A percentile compares a stretch with the other conserved stretches of the same genome.
These are phyloP conservation scores for Epizoanthus rinbou DNA, from an alignment of 92 coral and sea anemone genomes.

Conservation along the genomic window DNA sequence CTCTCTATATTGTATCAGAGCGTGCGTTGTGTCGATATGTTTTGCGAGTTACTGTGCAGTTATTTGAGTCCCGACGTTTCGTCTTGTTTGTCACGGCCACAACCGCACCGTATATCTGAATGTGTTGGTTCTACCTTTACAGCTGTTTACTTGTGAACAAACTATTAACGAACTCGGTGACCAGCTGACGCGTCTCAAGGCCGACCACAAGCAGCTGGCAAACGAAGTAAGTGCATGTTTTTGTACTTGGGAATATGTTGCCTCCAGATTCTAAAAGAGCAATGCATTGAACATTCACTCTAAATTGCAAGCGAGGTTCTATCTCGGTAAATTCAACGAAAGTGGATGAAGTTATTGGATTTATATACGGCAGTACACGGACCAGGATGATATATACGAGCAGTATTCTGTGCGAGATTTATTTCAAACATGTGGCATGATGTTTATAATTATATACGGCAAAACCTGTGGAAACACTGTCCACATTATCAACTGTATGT, in stretches of 20 bases:
- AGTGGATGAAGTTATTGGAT: too few relatives aligned
- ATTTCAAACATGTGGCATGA: too few relatives aligned
- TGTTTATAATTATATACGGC: too few relatives aligned
- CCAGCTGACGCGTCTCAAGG: constrained; percentile 68
- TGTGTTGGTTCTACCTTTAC: background rate
- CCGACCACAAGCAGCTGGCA: constrained; percentile 67
- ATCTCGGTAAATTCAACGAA: too few relatives aligned
- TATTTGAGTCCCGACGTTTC: background rate
- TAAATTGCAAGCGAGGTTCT: too few relatives aligned
- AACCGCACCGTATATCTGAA: background rate
- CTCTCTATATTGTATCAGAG: too few relatives aligned
- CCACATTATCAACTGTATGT: too few relatives aligned
- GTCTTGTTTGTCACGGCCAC: background rate
- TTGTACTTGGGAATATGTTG: background rate
- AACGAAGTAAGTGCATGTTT: constrained; percentile 58
- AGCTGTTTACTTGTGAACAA: constrained; percentile 81
- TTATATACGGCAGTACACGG: too few relatives aligned
- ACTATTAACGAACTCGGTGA: constrained; percentile 80
- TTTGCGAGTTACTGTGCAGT: background rate
- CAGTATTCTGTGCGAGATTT: too few relatives aligned
- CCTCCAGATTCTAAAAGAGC: background rate
- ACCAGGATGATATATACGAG: too few relatives aligned
- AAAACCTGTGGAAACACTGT: too few relatives aligned
- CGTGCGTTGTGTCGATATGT: too few relatives aligned
- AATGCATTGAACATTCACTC: background rate